Evolutionary conservation across 2,888 invertebrate species (phyloP).

Genomic region (Hedychridium roseum): DNA sequence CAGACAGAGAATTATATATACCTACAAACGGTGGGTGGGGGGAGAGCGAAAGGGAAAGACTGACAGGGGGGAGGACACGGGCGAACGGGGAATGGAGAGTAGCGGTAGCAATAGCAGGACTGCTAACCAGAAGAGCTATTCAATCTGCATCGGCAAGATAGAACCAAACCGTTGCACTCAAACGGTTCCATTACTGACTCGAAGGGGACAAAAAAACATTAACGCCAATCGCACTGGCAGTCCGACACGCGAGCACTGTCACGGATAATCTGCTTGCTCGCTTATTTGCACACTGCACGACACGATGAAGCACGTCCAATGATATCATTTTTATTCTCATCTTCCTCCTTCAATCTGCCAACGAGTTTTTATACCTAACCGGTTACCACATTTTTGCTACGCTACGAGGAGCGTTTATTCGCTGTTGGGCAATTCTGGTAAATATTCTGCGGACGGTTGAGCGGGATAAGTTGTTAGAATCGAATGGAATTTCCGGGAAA

Average conservation of each 20-base stretch:
- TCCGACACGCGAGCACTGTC: conserved; percentile 27
- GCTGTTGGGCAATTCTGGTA: too few species aligned
- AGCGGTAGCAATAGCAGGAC: conserved; percentile 17
- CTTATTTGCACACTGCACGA: too few species aligned
- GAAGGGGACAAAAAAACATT: conserved; percentile 25
- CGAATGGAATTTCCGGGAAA: too few species aligned
- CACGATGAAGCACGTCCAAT: too few species aligned
- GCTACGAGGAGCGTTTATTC: too few species aligned
- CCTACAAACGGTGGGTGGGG: not conserved
- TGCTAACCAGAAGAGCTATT: conserved; percentile 44
- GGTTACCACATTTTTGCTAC: too few species aligned
- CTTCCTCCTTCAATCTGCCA: too few species aligned
- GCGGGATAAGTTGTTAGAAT: too few species aligned
- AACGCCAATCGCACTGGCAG: conserved; percentile 12
- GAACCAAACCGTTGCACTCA: conserved; percentile 39
- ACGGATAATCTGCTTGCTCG: conserved; percentile 41
- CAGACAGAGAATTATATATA: not conserved
- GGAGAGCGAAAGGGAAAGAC: conserved; percentile 2
- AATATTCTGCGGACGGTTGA: too few species aligned
- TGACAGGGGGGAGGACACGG: not conserved
- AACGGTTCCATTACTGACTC: conserved; percentile 47
- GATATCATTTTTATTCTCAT: too few species aligned
- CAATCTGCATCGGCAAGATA: conserved; percentile 49
- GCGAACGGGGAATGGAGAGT: conserved; percentile 10
- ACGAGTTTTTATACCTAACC: too few species aligned